A percentile compares a stretch with the other conserved stretches of the same genome.
Conservation (phyloP, 2,113 vertebrate genomes). For the Albula goreensis region DNA sequence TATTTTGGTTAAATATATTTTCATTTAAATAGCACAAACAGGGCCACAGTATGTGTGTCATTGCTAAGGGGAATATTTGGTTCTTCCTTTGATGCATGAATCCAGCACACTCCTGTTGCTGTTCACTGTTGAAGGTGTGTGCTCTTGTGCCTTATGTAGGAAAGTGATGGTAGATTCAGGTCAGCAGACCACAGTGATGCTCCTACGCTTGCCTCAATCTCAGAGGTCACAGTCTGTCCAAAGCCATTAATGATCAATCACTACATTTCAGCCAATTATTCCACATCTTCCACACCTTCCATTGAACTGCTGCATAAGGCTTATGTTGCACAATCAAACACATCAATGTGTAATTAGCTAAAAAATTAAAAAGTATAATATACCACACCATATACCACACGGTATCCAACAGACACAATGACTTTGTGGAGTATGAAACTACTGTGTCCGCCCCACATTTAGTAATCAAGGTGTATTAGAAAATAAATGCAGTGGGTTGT, state of each 20-base stretch:
- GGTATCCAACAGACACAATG: background rate
- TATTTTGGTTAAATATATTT: no score
- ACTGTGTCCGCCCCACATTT: background rate
- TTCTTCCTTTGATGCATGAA: constrained; percentile 19
- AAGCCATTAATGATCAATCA: constrained; percentile 51
- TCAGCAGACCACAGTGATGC: constrained; percentile 28
- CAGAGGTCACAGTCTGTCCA: constrained; percentile 41
- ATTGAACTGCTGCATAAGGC: constrained; percentile 24
- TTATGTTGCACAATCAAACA: constrained; percentile 46
- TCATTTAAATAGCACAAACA: no score
- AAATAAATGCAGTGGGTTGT: no score
- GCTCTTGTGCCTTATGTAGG: constrained; percentile 37
- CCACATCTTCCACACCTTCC: constrained; percentile 38
- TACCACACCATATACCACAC: background rate
- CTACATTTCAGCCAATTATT: constrained; percentile 47
- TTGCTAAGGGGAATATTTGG: background rate
- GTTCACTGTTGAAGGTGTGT: background rate
- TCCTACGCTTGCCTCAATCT: constrained; percentile 38
- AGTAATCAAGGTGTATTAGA: background rate
- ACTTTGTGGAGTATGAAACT: background rate
- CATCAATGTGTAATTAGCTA: constrained; percentile 38
- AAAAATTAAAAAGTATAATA: background rate
- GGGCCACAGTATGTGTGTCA: no score
- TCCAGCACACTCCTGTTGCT: background rate
- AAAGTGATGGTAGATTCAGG: constrained; percentile 35